Evolutionary conservation across 2,797 vertebrate species (phyloP).

Genomic region (Rousettus madagascariensis): DNA sequence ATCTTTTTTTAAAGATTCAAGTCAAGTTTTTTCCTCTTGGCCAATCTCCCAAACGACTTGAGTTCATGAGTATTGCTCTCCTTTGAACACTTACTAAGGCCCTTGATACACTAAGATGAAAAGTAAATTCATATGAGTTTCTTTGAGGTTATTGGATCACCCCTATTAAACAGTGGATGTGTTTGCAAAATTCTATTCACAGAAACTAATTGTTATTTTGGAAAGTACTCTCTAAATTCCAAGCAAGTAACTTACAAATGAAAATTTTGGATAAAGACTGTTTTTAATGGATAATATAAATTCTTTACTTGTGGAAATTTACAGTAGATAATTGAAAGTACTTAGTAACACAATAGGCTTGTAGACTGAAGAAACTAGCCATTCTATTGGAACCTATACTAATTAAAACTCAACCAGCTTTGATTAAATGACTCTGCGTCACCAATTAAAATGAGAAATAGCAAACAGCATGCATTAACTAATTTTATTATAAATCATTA

Average conservation of each 20-base stretch:
- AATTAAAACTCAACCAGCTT: neutral
- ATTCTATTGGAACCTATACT: neutral
- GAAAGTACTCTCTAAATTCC: neutral
- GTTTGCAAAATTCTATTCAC: neutral
- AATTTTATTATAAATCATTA: conserved; percentile 35
- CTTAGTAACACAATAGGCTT: neutral
- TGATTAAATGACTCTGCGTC: conserved; percentile 30
- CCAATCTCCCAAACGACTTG: neutral
- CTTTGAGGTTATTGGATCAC: neutral
- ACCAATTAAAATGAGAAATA: conserved; percentile 46
- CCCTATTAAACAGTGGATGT: neutral
- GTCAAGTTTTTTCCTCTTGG: neutral
- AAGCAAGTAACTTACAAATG: neutral
- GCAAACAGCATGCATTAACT: neutral
- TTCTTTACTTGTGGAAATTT: conserved; percentile 31
- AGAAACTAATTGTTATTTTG: neutral
- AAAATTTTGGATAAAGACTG: neutral
- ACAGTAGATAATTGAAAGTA: neutral
- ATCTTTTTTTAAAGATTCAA: neutral
- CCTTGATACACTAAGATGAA: neutral
- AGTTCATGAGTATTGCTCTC: neutral
- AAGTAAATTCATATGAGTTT: neutral
- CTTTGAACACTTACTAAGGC: neutral
- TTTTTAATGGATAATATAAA: neutral
- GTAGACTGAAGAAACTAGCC: neutral